phyloP scores from a whole-genome alignment of 2,888 invertebrate genomes.

The Chymomyza procnemis region DNA sequence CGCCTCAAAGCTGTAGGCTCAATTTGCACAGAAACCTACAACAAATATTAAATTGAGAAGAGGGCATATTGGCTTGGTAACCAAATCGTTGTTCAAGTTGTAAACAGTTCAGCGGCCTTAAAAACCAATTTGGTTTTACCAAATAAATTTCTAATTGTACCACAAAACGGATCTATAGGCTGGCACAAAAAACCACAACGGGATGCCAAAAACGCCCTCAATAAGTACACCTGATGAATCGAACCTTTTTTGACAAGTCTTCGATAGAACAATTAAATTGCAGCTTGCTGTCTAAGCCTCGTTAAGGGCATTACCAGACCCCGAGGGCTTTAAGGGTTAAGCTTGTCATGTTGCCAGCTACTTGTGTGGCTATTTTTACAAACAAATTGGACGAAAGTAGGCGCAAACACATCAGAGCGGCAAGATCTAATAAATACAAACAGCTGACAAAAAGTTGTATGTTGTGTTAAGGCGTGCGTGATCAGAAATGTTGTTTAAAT shows the following conservation, averaged over 20 bases:
- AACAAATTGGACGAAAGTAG: conserved; percentile 24
- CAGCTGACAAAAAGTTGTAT: not conserved
- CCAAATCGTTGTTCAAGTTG: not conserved
- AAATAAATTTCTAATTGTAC: not conserved
- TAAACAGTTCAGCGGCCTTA: not conserved
- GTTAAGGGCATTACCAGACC: not conserved
- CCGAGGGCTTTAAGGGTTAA: not conserved
- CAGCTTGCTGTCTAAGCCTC: not conserved
- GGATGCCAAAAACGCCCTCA: not conserved
- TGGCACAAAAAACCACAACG: not conserved
- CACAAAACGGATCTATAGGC: not conserved
- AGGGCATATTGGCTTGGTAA: not conserved
- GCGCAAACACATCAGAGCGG: conserved; percentile 3
- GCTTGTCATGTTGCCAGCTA: not conserved
- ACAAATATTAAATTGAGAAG: not conserved
- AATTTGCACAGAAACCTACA: not conserved
- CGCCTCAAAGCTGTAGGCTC: not conserved
- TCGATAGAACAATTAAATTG: not conserved
- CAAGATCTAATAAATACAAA: not conserved
- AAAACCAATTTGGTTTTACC: not conserved
- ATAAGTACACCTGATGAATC: not conserved
- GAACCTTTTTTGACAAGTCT: not conserved
- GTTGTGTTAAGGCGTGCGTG: conserved; percentile 1
- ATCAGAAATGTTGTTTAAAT: conserved; percentile 36
- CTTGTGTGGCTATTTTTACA: not conserved